These are phyloP conservation scores for Sphenodon punctatus DNA, from an alignment of 2,797 vertebrate species.

Conservation along the genomic window DNA sequence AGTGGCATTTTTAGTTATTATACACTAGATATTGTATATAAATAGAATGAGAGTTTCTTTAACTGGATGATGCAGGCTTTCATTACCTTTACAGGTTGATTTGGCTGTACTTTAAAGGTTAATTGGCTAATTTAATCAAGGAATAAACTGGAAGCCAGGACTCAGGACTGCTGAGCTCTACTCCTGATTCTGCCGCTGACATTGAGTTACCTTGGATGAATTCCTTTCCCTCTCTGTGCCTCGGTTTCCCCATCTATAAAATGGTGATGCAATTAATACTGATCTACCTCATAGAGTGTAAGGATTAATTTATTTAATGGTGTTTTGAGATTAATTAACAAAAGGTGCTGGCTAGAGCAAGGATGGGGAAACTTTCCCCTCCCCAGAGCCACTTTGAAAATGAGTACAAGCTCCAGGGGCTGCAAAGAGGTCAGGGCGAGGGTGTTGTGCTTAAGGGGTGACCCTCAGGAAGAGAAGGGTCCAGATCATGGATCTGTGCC, in stretches of 20 bases:
- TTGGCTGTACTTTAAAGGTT: neutral
- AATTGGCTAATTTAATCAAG: neutral
- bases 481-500: no score
- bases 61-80: neutral
- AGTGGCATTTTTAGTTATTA: slow-evolving; percentile 31
- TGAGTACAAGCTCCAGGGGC: no score
- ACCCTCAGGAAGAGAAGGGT: no score
- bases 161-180: neutral
- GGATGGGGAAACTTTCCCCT: no score
- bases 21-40: accelerated
- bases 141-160: neutral
- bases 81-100: accelerated
- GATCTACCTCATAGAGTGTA: accelerated
- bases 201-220: slow-evolving; percentile 46
- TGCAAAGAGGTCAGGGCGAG: no score
- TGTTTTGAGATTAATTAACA: no score
- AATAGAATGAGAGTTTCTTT: accelerated
- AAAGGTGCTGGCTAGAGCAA: no score
- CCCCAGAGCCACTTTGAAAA: no score
- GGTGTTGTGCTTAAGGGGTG: no score
- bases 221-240: neutral
- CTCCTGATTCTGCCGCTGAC: neutral
- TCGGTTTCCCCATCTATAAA: accelerated
- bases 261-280: accelerated
- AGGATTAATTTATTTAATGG: accelerated